These are phyloP conservation scores for Saccopteryx bilineata DNA, from an alignment of 2,113 vertebrate genomes.

Conservation along the genomic window DNA sequence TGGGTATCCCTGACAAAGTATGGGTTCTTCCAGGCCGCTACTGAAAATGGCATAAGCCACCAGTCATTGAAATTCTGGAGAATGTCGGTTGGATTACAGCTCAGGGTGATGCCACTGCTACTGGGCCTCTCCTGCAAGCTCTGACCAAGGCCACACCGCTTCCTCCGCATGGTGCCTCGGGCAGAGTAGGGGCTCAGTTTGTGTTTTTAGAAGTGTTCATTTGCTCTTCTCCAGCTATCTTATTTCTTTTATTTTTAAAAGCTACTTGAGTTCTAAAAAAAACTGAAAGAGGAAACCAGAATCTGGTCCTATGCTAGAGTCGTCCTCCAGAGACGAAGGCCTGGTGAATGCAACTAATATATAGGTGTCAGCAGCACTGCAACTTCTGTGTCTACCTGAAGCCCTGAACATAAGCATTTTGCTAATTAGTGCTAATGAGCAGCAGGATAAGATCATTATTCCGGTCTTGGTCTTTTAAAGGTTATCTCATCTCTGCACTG, in stretches of 20 bases:
- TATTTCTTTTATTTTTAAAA: neutral
- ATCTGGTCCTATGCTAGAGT: neutral
- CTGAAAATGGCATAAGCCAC: neutral
- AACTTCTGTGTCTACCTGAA: neutral
- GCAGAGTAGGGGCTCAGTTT: neutral
- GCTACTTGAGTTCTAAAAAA: conserved; percentile 8
- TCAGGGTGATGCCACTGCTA: neutral
- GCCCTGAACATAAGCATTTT: neutral
- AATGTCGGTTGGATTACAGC: neutral
- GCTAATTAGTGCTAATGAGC: neutral
- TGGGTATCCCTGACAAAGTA: neutral
- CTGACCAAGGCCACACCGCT: neutral
- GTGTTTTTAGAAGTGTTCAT: neutral
- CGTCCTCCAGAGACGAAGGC: neutral
- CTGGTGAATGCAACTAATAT: neutral
- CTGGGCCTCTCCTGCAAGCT: neutral
- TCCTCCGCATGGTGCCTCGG: accelerated
- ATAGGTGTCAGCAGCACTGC: neutral
- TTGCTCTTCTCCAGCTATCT: neutral
- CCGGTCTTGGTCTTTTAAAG: neutral
- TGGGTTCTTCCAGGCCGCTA: neutral
- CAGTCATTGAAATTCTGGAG: neutral
- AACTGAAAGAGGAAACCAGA: neutral
- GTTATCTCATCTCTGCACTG: neutral
- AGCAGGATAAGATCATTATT: neutral